Percentiles rank a stretch among this genome's conserved stretches.
These are phyloP conservation scores for Tachycineta bicolor DNA, from an alignment of 2,113 vertebrate species.

Conservation along the genomic window DNA sequence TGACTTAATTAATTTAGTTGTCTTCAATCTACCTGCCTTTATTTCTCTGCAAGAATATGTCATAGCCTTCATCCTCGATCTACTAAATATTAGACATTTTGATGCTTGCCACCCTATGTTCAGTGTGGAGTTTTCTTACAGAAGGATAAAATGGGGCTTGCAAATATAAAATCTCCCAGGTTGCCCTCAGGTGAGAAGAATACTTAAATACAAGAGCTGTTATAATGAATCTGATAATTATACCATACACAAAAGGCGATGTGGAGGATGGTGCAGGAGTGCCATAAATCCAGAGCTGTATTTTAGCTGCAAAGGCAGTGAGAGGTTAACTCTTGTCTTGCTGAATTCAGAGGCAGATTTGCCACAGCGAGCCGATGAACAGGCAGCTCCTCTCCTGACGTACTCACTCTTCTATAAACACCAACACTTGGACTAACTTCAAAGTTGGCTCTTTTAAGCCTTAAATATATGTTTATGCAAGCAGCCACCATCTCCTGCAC, in stretches of 20 bases:
- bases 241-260: background rate
- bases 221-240: background rate
- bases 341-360: background rate
- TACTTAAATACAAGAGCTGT: background rate
- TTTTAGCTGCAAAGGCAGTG: background rate
- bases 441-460: background rate
- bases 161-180: background rate
- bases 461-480: conserved; percentile 33
- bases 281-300: background rate
- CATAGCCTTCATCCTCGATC: background rate
- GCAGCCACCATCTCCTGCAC: background rate
- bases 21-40: background rate
- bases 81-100: background rate
- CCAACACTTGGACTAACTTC: background rate
- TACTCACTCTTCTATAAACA: background rate
- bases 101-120: background rate
- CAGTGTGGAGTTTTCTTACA: background rate
- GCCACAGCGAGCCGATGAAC: background rate
- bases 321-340: background rate
- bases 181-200: background rate
- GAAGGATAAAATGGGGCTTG: background rate
- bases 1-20: background rate
- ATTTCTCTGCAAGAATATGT: background rate
- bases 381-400: background rate
- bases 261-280: background rate